Conservation (phyloP, 2,888 invertebrate genomes). For the Diadromus collaris region DNA sequence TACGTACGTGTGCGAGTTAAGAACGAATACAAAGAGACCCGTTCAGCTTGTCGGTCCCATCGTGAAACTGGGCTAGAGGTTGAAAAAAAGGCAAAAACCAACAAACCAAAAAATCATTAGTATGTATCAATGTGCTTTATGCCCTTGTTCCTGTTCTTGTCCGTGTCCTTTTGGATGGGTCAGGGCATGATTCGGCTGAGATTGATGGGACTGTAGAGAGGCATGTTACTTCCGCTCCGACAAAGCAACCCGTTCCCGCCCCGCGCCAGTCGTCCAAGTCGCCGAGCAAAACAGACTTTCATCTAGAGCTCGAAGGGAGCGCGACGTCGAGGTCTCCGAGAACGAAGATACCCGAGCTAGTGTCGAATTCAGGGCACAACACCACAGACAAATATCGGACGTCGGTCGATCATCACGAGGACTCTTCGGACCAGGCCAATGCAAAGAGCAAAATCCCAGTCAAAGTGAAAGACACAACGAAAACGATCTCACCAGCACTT, state of each 20-base stretch:
- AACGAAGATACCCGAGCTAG: slow-evolving; percentile 66
- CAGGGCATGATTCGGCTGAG: slow-evolving; percentile 80
- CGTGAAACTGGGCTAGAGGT: slow-evolving; percentile 75
- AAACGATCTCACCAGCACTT: slow-evolving; percentile 37
- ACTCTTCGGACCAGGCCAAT: slow-evolving; percentile 43
- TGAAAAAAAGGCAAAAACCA: slow-evolving; percentile 44
- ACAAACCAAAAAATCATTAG: slow-evolving; percentile 72
- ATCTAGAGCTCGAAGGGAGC: slow-evolving; percentile 73
- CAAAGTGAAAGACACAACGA: slow-evolving; percentile 68
- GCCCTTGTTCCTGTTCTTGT: slow-evolving; percentile 80
- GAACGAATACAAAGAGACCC: slow-evolving; percentile 62
- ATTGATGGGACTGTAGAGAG: slow-evolving; percentile 80
- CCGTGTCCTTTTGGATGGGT: slow-evolving; percentile 79
- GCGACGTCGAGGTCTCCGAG: slow-evolving; percentile 58
- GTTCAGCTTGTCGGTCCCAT: slow-evolving; percentile 71
- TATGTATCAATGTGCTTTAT: slow-evolving; percentile 80
- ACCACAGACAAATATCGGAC: slow-evolving; percentile 32
- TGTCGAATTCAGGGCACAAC: slow-evolving; percentile 51
- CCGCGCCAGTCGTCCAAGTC: slow-evolving; percentile 75
- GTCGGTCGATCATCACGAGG: slow-evolving; percentile 14
- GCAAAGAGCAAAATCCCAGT: slow-evolving; percentile 80
- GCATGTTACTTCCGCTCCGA: slow-evolving; percentile 79
- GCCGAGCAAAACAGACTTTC: slow-evolving; percentile 72
- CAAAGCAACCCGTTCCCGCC: slow-evolving; percentile 78
- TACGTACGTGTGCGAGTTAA: slow-evolving; percentile 58